Conservation (phyloP, 2,888 invertebrate genomes). For the Drosophila yooni region DNA sequence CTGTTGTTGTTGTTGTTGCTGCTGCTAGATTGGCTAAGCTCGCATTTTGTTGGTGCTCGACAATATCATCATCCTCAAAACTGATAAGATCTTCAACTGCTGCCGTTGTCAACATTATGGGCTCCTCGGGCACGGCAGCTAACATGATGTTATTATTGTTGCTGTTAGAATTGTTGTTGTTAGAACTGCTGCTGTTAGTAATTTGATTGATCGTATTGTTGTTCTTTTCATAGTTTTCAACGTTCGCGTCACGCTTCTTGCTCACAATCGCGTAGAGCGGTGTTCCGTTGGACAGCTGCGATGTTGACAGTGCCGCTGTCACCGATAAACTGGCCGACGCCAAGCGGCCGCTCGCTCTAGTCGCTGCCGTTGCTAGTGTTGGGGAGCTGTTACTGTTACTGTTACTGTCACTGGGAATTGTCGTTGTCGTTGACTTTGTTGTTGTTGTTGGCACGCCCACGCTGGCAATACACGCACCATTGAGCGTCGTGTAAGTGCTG, state of each 20-base stretch:
- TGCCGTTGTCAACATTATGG: slow-evolving; percentile 22
- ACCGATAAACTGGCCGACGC: slow-evolving; percentile 63
- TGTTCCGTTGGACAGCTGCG: slow-evolving; percentile 45
- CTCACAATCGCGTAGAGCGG: slow-evolving; percentile 82
- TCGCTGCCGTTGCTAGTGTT: slow-evolving; percentile 27
- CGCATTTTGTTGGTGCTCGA: slow-evolving; percentile 20
- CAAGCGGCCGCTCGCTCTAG: slow-evolving; percentile 43
- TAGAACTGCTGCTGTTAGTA: slow-evolving; percentile 13
- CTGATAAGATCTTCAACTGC: slow-evolving; percentile 82
- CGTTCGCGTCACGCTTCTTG: slow-evolving; percentile 68
- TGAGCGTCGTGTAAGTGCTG: slow-evolving; percentile 50
- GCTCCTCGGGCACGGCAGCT: slow-evolving; percentile 57
- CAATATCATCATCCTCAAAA: slow-evolving; percentile 79
- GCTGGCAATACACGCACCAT: slow-evolving; percentile 42
- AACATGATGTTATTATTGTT: slow-evolving; percentile 41
- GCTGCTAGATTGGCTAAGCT: slow-evolving; percentile 32
- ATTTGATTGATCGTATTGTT: slow-evolving; percentile 23
- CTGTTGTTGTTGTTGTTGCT: slow-evolving; percentile 1
- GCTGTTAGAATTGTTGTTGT: slow-evolving; percentile 19
- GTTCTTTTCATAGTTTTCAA: slow-evolving; percentile 53
- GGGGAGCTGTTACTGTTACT: slow-evolving; percentile 10
- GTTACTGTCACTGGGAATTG: slow-evolving; percentile 19
- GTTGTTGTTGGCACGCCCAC: slow-evolving; percentile 43
- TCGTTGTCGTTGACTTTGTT: slow-evolving; percentile 9
- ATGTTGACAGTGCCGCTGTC: slow-evolving; percentile 75